Evolutionary conservation across 2,113 vertebrate species (phyloP), one percentile per base, ranked within the genome.

Genomic region (Paramormyrops kingsleyae): DNA sequence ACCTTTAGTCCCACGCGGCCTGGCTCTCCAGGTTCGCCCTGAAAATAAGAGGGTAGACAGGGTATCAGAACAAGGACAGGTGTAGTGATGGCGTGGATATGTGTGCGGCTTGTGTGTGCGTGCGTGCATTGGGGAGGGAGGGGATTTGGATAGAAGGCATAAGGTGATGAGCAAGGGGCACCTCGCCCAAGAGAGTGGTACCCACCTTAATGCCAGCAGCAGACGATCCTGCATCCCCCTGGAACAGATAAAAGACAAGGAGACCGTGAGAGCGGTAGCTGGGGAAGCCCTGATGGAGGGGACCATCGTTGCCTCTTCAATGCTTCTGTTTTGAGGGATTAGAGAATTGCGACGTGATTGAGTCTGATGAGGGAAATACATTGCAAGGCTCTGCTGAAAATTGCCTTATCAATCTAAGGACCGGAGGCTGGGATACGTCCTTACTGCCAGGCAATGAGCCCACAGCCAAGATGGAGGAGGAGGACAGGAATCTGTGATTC

Each of bases 121-220:
- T 7, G n/a, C 0, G 50, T 42, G 50, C n/a, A 17, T 1, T n/a
- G 42, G 27, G 12, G 47, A 50, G 84, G 3, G 24, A 44, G 83
- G 24, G 10, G 8, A 46, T 74, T 13, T 74, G 35, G 15, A 39
- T 5, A 35, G 66, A 74, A 74, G 5, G 66, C 27, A 74, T 5
- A 31, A 74, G 27, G 10, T 35, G 66, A 35, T 46, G 44, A 87
- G 49, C 85, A n/a, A n/a, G n/a, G n/a, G n/a, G n/a, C n/a, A n/a
- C n/a, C n/a, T n/a, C n/a, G n/a, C n/a, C 24, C 47, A 86, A 86
- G 47, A 50, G 27, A 62, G 17, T 4, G 87, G 53, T 9, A 42
- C 93, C 94, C 90, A 99, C 99, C 98, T 99, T 99, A 92, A 99
- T 99, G 93, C 99, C 99, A 87, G 98, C 98, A n/a, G 99, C 99